Base-by-base conservation (phyloP, 2,797 vertebrate species). In the Helostoma temminkii region DNA sequence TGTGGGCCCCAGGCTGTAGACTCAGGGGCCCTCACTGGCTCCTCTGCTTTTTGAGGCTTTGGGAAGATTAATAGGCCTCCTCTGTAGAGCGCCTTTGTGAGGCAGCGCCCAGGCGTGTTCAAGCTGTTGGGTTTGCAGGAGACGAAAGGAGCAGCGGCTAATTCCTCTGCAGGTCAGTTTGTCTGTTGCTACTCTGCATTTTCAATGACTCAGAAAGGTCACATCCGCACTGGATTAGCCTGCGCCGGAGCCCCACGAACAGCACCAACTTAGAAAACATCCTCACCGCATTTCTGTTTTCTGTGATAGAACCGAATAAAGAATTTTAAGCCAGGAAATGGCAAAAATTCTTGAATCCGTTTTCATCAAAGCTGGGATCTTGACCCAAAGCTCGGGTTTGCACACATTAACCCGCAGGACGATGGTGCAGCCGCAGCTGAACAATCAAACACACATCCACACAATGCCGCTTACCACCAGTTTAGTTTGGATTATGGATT, bases 1-100 rank as follows among this genome's bases (percentile, higher is more conserved):
- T 85, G 75, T 21, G 78, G 84, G 85, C 87, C 86, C 86, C 75
- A 28, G 80, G 88, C 81, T 76, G 71, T 82, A 68, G 76, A 81
- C 88, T 80, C 82, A 61, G 88, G 88, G 87, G 84, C 85, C 84
- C 74, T 59, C 68, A 73, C 73, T 55, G 84, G 80, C 83, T 87
- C 89, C 70, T 83, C 67, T 85, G 75, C 87, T 86, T 87, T 90
- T 88, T 82, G 81, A 84, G 86, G 92, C 89, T 94, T 93, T 91
- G 88, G 88, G 86, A 89, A 94, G 93, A 94, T 95, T 94, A 94
- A 91, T 90, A 88, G 88, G 86, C 74, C 87, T 90, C 86, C 87
- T 85, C 91, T 46, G 81, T 68, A 18, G 85, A 78, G 83, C 60
- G 74, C 84, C 92, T 93, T 92, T 92, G 91, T 92, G 92, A 83